These are phyloP conservation scores for Cairina moschata DNA, from an alignment of 2,113 vertebrate species.

Conservation along the genomic window DNA sequence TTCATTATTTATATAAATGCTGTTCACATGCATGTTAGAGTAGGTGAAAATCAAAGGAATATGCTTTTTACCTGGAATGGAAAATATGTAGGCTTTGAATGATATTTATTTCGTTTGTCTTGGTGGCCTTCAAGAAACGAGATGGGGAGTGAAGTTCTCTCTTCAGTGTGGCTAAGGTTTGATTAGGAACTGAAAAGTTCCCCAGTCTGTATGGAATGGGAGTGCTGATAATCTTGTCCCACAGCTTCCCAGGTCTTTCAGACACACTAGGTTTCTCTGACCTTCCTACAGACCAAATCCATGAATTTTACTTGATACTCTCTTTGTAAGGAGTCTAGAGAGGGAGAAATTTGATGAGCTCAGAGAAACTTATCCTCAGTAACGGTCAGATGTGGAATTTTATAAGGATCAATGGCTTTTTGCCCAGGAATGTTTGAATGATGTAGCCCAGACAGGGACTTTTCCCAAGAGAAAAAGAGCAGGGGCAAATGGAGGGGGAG, in stretches of 20 bases:
- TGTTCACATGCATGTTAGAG: neutral
- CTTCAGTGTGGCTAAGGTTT: neutral
- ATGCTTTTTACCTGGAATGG: neutral
- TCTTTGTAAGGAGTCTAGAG: neutral
- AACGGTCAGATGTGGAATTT: neutral
- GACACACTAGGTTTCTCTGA: neutral
- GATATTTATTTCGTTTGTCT: neutral
- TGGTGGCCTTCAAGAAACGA: neutral
- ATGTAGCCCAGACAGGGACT: conserved; percentile 35
- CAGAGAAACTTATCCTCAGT: neutral
- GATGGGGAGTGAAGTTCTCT: neutral
- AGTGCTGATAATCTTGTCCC: neutral
- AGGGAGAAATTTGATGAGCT: neutral
- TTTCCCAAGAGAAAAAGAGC: conserved; percentile 26
- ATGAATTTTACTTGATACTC: neutral
- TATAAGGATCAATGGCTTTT: conserved; percentile 34
- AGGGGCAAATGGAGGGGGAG: neutral
- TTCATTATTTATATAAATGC: neutral
- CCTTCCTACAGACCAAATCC: neutral
- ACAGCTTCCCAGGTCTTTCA: neutral
- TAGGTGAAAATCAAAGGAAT: neutral
- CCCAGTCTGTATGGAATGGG: neutral
- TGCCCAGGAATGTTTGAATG: conserved; percentile 47
- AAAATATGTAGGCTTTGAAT: neutral
- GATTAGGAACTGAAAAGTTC: neutral